Evolutionary conservation across 1,140 invertebrate genomes (phyloP).

Genomic region (Panagrolaimus sp.): DNA sequence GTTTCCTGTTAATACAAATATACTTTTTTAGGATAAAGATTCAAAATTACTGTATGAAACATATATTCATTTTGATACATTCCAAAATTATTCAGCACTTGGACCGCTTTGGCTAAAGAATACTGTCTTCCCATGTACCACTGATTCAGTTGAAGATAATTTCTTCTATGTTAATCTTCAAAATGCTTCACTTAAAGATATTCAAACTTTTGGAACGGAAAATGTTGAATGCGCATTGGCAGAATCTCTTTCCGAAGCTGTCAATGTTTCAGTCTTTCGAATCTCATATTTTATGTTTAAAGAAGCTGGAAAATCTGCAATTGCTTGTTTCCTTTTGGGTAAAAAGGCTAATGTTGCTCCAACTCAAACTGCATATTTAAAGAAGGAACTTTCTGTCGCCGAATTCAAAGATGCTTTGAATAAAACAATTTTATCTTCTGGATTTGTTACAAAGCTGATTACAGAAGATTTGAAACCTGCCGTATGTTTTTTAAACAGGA

Average conservation of each 20-base stretch:
- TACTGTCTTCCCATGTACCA: slow-evolving; percentile 22
- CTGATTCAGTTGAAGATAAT: slow-evolving; percentile 18
- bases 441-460: slow-evolving; percentile 13
- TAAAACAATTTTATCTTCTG: slow-evolving; percentile 12
- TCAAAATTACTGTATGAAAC: slow-evolving; percentile 12
- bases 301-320: slow-evolving; percentile 12
- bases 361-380: slow-evolving; percentile 19
- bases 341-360: slow-evolving; percentile 23
- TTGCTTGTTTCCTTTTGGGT: slow-evolving; percentile 31
- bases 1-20: too few species aligned
- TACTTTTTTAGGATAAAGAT: slow-evolving; percentile 21
- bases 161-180: slow-evolving; percentile 30
- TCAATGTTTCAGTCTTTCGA: slow-evolving; percentile 33
- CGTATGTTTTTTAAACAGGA: background rate
- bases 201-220: slow-evolving; percentile 27
- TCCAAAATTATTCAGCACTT: slow-evolving; percentile 25
- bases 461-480: slow-evolving; percentile 26
- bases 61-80: slow-evolving; percentile 24
- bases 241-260: slow-evolving; percentile 28
- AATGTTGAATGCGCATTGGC: slow-evolving; percentile 36
- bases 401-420: slow-evolving; percentile 27
- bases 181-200: slow-evolving; percentile 24
- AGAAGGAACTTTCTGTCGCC: slow-evolving; percentile 19
- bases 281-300: slow-evolving; percentile 35
- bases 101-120: slow-evolving; percentile 26